Percentiles rank a stretch among this genome's conserved stretches.
These are phyloP conservation scores for Agrilus mali DNA, from an alignment of 2,888 invertebrate genomes.

Conservation along the genomic window DNA sequence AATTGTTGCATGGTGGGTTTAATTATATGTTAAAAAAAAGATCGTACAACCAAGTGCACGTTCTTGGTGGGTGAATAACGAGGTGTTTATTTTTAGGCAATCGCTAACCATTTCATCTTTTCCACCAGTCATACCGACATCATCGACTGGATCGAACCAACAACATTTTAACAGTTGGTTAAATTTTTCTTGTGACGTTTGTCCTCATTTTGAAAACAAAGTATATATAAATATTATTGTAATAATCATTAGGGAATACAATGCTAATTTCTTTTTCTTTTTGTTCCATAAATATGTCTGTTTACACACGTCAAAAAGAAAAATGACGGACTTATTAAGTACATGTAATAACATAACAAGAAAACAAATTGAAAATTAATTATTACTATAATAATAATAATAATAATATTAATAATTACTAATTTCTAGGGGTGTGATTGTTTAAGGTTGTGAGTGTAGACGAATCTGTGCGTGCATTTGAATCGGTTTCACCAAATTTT, in stretches of 20 bases:
- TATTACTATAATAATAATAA: too few relatives aligned
- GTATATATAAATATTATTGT: too few relatives aligned
- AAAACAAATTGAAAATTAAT: too few relatives aligned
- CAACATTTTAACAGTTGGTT: constrained; percentile 11
- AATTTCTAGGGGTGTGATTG: constrained; percentile 11
- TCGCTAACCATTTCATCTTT: constrained; percentile 27
- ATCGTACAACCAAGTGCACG: too few relatives aligned
- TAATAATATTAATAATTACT: too few relatives aligned
- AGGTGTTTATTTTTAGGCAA: constrained; percentile 30
- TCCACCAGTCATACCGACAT: constrained; percentile 19
- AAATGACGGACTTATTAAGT: constrained; percentile 9
- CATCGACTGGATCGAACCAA: constrained; percentile 24
- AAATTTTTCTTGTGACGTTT: constrained; percentile 12
- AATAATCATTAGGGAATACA: too few relatives aligned
- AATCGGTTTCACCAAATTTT: constrained; percentile 14
- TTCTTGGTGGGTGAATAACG: constrained; percentile 9
- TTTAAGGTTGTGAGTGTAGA: constrained; percentile 13
- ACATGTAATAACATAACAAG: too few relatives aligned
- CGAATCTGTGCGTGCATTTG: constrained; percentile 12
- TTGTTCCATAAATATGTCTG: constrained; percentile 10
- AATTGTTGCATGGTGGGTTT: constrained; percentile 15
- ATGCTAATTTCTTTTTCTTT: neutral
- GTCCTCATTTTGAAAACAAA: too few relatives aligned
- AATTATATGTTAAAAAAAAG: constrained; percentile 2
- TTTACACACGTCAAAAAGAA: constrained; percentile 1